Conservation (phyloP, 2,888 invertebrate genomes). For the Drosophila pseudotakahashii region DNA sequence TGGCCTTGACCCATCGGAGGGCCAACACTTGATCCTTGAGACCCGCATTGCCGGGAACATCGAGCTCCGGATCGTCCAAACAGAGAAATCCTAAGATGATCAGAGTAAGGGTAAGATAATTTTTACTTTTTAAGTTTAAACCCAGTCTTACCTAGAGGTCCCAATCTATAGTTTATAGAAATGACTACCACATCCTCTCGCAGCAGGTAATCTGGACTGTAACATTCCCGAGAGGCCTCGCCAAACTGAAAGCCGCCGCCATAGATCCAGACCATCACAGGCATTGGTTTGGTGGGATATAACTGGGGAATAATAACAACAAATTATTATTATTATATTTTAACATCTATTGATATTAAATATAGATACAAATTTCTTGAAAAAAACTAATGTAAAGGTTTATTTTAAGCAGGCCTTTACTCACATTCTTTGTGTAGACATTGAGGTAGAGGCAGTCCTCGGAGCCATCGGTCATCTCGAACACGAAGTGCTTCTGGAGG, state of each 20-base stretch:
- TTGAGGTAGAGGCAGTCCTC: slow-evolving; percentile 86
- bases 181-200: slow-evolving; percentile 85
- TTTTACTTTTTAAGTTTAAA: neutral
- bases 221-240: slow-evolving; percentile 83
- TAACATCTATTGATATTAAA: too few species aligned
- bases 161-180: slow-evolving; percentile 85
- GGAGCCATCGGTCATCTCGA: slow-evolving; percentile 84
- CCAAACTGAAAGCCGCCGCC: slow-evolving; percentile 85
- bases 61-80: slow-evolving; percentile 84
- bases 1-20: slow-evolving; percentile 85
- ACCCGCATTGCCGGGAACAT: slow-evolving; percentile 86
- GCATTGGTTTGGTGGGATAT: slow-evolving; percentile 79
- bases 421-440: slow-evolving; percentile 84
- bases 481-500: slow-evolving; percentile 82
- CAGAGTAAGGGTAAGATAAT: too few species aligned
- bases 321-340: neutral
- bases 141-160: slow-evolving; percentile 82
- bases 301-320: slow-evolving; percentile 55
- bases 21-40: slow-evolving; percentile 86
- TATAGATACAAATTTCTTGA: too few species aligned
- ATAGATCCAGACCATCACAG: slow-evolving; percentile 86
- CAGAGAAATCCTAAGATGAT: slow-evolving; percentile 84
- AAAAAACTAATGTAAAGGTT: too few species aligned
- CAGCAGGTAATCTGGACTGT: slow-evolving; percentile 85
- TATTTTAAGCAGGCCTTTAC: slow-evolving; percentile 14